Evolutionary conservation across 2,797 vertebrate genomes (phyloP), one percentile per base, ranked within the genome.

Genomic region (Acanthopagrus latus): DNA sequence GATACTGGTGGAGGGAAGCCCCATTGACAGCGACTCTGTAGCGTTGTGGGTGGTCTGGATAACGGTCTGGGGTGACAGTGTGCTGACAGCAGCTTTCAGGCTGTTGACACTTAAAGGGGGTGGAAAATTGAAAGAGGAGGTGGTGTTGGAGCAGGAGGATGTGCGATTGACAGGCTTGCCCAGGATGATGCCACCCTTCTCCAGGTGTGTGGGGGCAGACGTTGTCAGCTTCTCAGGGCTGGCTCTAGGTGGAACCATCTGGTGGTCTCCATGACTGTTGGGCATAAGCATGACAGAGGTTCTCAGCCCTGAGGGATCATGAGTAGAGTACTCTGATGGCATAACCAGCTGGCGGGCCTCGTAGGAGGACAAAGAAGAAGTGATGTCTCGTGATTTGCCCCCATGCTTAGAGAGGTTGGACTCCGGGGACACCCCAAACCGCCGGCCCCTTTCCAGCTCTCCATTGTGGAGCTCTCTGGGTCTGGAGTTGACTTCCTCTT

Each of bases 31-130:
- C 0, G 97, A 92, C 92, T 99, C 97, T 0, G 97, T 96, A 71
- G 96, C 94, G 54, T 93, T 97, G 89, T 97, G 97, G 56, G 97
- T 96, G 73, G 98, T 97, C 93, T 99, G 98, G 84, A 99, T 98
- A 85, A 99, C 97, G 0, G 97, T 98, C 86, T 98, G 98, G 12
- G 97, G 96, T 18, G 97, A 96, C 82, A 97, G 87, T 0, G 96
- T 94, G 85, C 95, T 89, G 46, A 96, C 89, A 0, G 95, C 80
- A 5, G 88, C 94, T 93, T 97, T 99, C 60, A 97, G 92, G 51
- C 93, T 93, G 75, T 97, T 97, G 0, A 96, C 95, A 81, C 95
- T 95, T 81, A 96, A 93, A 20, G 95, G 94, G 2, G 96, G 93
- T 76, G 97, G 0, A 94, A 96, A 83, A 89, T 96, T 94, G 93